A percentile compares a stretch with the other conserved stretches of the same genome.
phyloP scores from a whole-genome alignment of 2,113 vertebrate species.

The Potamarius usumacintae region DNA sequence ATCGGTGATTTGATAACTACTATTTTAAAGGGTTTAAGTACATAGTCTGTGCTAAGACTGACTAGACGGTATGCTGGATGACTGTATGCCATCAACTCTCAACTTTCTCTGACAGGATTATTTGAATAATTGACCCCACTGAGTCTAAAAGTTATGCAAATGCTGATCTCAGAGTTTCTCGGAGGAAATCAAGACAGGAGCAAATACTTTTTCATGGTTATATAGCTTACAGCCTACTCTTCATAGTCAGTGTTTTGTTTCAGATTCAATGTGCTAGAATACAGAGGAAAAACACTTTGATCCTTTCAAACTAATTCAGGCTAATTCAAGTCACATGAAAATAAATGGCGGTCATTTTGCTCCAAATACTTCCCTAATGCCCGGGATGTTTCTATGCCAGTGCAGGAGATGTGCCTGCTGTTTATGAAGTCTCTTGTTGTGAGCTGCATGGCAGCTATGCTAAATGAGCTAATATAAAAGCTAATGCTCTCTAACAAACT shows the following conservation, averaged over 20 bases:
- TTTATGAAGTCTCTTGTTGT: slow-evolving; percentile 17
- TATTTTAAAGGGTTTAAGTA: background rate
- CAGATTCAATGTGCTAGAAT: background rate
- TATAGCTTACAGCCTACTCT: background rate
- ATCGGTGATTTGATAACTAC: background rate
- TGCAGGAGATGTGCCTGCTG: background rate
- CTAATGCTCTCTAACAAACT: slow-evolving; percentile 31
- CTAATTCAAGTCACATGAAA: slow-evolving; percentile 4
- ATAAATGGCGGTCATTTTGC: background rate
- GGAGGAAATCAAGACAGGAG: background rate
- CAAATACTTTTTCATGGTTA: background rate
- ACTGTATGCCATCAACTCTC: background rate
- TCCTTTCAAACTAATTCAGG: background rate
- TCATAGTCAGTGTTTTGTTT: background rate
- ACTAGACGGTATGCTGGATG: background rate
- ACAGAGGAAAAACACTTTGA: background rate
- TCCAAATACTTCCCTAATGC: slow-evolving; percentile 13
- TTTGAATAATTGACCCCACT: background rate
- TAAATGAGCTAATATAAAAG: slow-evolving; percentile 42
- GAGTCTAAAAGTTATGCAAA: background rate
- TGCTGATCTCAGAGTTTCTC: background rate
- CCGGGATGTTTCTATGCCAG: background rate
- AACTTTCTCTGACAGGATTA: background rate
- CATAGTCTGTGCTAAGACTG: background rate
- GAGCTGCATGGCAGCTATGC: background rate